Evolutionary conservation across 2,797 vertebrate genomes (phyloP).

Genomic region (Notamacropus eugenii): DNA sequence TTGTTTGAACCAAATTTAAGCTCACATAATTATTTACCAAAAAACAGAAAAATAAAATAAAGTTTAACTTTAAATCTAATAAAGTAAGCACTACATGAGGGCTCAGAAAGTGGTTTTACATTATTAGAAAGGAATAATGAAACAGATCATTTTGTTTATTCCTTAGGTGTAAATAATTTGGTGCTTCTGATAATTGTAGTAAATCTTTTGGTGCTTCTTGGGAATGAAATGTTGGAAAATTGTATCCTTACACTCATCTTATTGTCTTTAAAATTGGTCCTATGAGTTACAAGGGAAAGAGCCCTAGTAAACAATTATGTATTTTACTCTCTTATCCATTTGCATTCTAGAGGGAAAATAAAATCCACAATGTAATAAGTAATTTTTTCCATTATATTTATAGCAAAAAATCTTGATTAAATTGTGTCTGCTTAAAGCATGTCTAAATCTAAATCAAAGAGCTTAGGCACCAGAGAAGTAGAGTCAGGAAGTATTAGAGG

Average conservation of each 20-base stretch:
- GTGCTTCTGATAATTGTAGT: neutral
- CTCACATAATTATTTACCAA: neutral
- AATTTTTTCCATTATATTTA: neutral
- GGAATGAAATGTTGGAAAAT: neutral
- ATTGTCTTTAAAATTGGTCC: neutral
- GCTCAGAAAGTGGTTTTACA: neutral
- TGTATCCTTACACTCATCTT: neutral
- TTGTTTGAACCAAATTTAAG: neutral
- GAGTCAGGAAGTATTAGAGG: constrained; percentile 50
- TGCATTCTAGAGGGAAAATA: neutral
- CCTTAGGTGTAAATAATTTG: neutral
- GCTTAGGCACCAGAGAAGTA: constrained; percentile 8
- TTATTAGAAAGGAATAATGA: neutral
- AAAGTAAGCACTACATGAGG: neutral
- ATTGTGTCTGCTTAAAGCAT: neutral
- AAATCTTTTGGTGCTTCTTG: neutral
- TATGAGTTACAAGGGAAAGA: neutral
- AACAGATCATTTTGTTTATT: neutral
- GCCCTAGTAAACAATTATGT: neutral
- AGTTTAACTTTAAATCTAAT: neutral
- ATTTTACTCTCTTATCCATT: neutral
- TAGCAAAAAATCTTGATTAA: neutral
- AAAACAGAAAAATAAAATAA: neutral
- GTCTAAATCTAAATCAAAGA: neutral
- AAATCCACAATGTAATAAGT: neutral